These are phyloP conservation scores for Leptatherina wallacei DNA, from an alignment of 2,797 vertebrate genomes.

Conservation along the genomic window DNA sequence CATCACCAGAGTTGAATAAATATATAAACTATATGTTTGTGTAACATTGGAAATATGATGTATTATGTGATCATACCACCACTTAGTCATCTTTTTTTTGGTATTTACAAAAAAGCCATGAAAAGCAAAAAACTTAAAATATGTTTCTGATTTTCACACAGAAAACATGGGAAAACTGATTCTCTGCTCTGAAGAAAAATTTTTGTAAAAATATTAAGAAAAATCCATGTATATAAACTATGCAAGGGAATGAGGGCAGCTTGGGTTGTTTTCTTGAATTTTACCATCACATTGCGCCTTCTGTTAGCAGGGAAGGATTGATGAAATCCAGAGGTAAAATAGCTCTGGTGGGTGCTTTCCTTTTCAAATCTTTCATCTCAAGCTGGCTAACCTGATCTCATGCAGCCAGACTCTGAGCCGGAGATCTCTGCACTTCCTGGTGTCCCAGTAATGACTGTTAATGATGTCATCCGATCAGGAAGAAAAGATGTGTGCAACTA, in stretches of 20 bases:
- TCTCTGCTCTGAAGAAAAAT: slow-evolving; percentile 8
- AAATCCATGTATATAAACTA: slow-evolving; percentile 18
- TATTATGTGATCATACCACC: slow-evolving; percentile 32
- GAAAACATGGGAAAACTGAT: slow-evolving; percentile 18
- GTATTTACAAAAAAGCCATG: slow-evolving; percentile 6
- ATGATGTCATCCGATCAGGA: slow-evolving; percentile 86
- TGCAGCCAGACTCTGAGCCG: slow-evolving; percentile 74
- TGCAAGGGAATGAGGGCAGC: not conserved
- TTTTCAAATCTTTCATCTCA: slow-evolving; percentile 80
- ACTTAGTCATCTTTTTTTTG: slow-evolving; percentile 28
- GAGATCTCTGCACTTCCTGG: slow-evolving; percentile 83
- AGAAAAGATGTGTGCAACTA: slow-evolving; percentile 69
- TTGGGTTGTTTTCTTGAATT: slow-evolving; percentile 27
- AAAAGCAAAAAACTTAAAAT: slow-evolving; percentile 26
- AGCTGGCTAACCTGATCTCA: slow-evolving; percentile 81
- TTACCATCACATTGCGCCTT: slow-evolving; percentile 17
- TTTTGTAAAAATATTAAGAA: slow-evolving; percentile 4
- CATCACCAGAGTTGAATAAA: slow-evolving; percentile 51
- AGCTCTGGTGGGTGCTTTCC: slow-evolving; percentile 66
- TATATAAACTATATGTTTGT: slow-evolving; percentile 29
- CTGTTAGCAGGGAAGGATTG: slow-evolving; percentile 35
- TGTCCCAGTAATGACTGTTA: slow-evolving; percentile 86
- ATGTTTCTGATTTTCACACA: slow-evolving; percentile 34
- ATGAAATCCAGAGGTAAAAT: slow-evolving; percentile 69
- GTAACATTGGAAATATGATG: slow-evolving; percentile 37